Evolutionary conservation across 2,888 invertebrate genomes (phyloP).

Genomic region (Lobophora halterata): DNA sequence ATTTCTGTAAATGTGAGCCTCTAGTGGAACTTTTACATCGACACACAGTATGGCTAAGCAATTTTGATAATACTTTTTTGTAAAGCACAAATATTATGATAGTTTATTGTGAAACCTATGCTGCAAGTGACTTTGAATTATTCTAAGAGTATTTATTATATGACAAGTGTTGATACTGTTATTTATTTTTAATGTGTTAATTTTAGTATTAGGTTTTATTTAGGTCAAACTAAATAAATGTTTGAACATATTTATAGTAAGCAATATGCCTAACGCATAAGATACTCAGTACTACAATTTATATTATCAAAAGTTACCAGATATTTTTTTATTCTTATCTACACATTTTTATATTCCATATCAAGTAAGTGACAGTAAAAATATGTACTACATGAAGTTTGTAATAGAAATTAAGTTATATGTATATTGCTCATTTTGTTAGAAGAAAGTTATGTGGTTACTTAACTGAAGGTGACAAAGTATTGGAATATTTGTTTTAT

Average conservation of each 20-base stretch:
- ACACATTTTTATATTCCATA: constrained; percentile 36
- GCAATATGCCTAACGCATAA: too few relatives aligned
- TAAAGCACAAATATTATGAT: constrained; percentile 14
- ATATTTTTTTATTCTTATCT: constrained; percentile 25
- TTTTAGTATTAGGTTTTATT: too few relatives aligned
- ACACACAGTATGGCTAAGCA: constrained; percentile 1
- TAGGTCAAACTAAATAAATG: too few relatives aligned
- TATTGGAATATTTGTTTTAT: too few relatives aligned
- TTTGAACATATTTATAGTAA: too few relatives aligned
- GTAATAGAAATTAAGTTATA: too few relatives aligned
- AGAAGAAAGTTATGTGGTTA: too few relatives aligned
- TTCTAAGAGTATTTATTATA: constrained; percentile 45
- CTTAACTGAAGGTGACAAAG: too few relatives aligned
- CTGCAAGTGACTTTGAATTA: constrained; percentile 27
- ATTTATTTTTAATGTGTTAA: constrained; percentile 68
- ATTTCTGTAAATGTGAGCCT: constrained; percentile 13
- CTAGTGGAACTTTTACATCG: constrained; percentile 12
- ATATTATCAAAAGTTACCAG: constrained; percentile 41
- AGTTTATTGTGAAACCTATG: neutral
- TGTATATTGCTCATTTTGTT: too few relatives aligned
- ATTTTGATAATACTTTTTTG: constrained; percentile 2
- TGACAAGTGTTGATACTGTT: constrained; percentile 66
- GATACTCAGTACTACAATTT: constrained; percentile 12
- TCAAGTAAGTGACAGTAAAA: constrained; percentile 1
- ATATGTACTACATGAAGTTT: too few relatives aligned